Evolutionary conservation across 2,113 vertebrate species (phyloP).

Genomic region (Hemichromis elongatus): DNA sequence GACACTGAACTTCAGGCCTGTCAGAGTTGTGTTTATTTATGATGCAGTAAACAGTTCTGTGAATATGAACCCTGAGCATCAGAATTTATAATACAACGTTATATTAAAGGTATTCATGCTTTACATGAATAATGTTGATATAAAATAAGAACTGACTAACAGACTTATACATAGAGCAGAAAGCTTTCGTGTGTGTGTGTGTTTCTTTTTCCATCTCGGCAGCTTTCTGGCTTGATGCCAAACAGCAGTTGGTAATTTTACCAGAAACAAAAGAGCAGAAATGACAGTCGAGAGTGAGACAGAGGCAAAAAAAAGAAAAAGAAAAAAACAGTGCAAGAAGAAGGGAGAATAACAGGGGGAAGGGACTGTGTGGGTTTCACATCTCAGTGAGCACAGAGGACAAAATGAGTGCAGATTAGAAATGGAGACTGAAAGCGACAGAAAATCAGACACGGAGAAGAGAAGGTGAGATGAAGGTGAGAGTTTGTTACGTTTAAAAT

Average conservation of each 20-base stretch:
- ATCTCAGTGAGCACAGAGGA: slow-evolving; percentile 28
- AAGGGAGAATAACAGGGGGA: not conserved
- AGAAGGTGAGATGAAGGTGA: not conserved
- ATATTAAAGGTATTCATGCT: not conserved
- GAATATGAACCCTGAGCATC: not conserved
- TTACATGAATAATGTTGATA: not conserved
- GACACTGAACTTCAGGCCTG: not conserved
- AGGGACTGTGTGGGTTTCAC: slow-evolving; percentile 20
- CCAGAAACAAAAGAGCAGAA: slow-evolving; percentile 61
- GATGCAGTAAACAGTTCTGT: not conserved
- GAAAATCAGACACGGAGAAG: not conserved
- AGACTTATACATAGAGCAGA: not conserved
- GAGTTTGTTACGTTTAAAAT: not conserved
- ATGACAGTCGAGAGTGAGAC: not conserved
- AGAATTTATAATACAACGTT: not conserved
- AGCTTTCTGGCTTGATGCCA: slow-evolving; percentile 24
- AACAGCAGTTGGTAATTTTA: slow-evolving; percentile 43
- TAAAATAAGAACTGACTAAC: not conserved
- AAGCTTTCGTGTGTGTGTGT: not conserved
- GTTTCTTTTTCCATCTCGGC: not conserved
- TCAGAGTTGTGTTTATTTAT: not conserved
- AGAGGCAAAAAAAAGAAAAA: not conserved
- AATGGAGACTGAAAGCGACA: slow-evolving; percentile 14
- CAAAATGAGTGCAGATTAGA: slow-evolving; percentile 4
- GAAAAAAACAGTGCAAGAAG: not conserved